Evolutionary conservation across 2,888 invertebrate genomes (phyloP).

Genomic region (Brachyopa scutellaris): DNA sequence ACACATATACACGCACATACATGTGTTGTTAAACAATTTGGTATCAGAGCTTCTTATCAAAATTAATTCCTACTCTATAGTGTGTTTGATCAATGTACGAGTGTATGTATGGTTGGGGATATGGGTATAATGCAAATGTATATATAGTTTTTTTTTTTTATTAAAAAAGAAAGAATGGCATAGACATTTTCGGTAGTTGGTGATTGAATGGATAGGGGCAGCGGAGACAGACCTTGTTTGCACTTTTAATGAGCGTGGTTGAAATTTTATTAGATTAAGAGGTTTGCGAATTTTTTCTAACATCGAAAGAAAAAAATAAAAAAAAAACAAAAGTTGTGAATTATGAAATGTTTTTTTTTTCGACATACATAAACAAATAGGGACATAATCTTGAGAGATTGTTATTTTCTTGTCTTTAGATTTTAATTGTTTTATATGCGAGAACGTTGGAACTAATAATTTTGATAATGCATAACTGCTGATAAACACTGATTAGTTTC

Average conservation of each 20-base stretch:
- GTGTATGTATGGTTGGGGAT: neutral
- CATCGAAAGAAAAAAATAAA: neutral
- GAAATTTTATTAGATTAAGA: slow-evolving; percentile 7
- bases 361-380: no score
- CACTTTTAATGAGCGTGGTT: slow-evolving; percentile 19
- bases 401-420: no score
- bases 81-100: slow-evolving; percentile 24
- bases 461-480: neutral
- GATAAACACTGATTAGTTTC: no score
- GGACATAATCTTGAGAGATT: no score
- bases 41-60: slow-evolving; percentile 46
- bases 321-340: neutral
- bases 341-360: neutral
- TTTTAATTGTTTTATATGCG: no score
- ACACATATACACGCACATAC: slow-evolving; percentile 12
- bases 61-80: slow-evolving; percentile 40
- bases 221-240: slow-evolving; percentile 29
- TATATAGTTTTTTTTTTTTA: no score
- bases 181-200: neutral
- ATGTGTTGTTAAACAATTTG: slow-evolving; percentile 42
- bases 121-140: neutral
- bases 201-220: slow-evolving; percentile 16
- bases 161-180: neutral
- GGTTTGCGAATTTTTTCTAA: neutral
- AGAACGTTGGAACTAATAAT: no score